Percentiles rank a stretch among this genome's conserved stretches.
These are phyloP conservation scores for Oscheius onirici DNA, from an alignment of 2,888 invertebrate species.

Conservation along the genomic window DNA sequence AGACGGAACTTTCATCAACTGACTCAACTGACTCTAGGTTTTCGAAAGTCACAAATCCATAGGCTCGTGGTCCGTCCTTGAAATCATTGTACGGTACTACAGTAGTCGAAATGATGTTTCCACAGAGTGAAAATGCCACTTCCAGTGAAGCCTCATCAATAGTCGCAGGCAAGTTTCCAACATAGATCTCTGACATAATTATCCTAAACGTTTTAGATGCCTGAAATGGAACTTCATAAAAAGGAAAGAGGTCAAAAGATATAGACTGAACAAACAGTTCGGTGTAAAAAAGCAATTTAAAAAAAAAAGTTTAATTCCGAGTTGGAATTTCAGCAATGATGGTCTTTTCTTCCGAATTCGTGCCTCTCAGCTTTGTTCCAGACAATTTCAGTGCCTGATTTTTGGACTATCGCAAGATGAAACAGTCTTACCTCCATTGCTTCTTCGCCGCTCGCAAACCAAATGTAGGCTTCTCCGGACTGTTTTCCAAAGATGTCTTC, in stretches of 20 bases:
- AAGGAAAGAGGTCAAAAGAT: not conserved
- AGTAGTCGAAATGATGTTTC: not conserved
- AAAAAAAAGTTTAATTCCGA: not conserved
- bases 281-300: not conserved
- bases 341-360: not conserved
- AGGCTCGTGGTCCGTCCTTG: not conserved
- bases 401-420: not conserved
- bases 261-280: not conserved
- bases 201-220: not conserved
- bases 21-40: not conserved
- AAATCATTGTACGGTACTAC: not conserved
- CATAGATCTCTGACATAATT: not conserved
- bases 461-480: not conserved
- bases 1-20: not conserved
- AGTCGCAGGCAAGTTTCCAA: conserved; percentile 1
- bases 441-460: not conserved
- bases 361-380: not conserved
- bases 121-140: not conserved
- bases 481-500: not conserved
- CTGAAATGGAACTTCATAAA: not conserved
- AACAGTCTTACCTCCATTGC: not conserved
- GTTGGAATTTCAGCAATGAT: not conserved
- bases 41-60: not conserved
- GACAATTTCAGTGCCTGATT: not conserved
- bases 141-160: not conserved